A percentile compares a stretch with the other conserved stretches of the same genome.
phyloP scores from a whole-genome alignment of 2,113 vertebrate genomes.

The Lontra canadensis region DNA sequence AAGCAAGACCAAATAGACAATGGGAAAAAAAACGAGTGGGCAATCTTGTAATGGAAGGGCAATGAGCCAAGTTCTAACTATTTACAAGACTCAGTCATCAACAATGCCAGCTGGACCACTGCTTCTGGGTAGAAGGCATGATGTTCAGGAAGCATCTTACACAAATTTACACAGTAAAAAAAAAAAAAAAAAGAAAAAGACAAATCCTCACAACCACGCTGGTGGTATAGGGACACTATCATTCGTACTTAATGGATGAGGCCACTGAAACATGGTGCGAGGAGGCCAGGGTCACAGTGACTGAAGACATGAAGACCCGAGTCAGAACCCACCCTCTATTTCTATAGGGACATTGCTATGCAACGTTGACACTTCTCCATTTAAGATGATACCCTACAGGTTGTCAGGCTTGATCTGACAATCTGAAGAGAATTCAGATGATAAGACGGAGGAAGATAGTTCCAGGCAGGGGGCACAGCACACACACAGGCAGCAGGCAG shows the following conservation, averaged over 20 bases:
- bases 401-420: not conserved
- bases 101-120: accelerated
- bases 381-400: not conserved
- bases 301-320: not conserved
- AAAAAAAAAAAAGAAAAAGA: not conserved
- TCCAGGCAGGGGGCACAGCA: not conserved
- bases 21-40: not conserved
- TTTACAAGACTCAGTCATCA: not conserved
- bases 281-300: not conserved
- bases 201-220: not conserved
- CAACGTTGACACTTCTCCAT: not conserved
- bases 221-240: not conserved
- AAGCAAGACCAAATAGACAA: not conserved
- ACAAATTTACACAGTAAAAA: not conserved
- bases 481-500: not conserved
- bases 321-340: not conserved
- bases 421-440: not conserved
- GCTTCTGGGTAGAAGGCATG: not conserved
- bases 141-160: not conserved
- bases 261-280: not conserved
- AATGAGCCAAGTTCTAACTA: not conserved
- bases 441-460: not conserved
- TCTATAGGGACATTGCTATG: not conserved
- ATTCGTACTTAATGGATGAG: not conserved
- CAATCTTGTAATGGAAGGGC: not conserved